Conservation (phyloP, 2,797 vertebrate genomes). For the Austrolebias charrua region DNA sequence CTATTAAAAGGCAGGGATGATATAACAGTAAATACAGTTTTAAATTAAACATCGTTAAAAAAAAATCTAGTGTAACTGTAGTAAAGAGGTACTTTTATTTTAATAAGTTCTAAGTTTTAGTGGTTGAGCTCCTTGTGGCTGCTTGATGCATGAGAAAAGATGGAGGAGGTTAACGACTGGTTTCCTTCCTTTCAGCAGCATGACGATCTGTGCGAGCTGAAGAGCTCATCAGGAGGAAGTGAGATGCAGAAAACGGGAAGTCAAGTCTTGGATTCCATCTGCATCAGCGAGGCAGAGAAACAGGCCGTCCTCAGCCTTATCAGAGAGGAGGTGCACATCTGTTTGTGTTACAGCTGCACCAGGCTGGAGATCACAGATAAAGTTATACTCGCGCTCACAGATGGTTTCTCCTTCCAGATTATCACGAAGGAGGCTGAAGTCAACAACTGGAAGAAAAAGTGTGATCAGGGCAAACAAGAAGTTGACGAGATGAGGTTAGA, state of each 20-base stretch:
- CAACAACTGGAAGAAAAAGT: constrained; percentile 91
- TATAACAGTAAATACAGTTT: neutral
- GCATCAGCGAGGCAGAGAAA: constrained; percentile 88
- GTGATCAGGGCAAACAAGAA: constrained; percentile 87
- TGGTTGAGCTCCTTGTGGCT: neutral
- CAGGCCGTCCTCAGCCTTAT: constrained; percentile 87
- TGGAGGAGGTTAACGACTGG: neutral
- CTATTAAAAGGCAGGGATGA: constrained; percentile 6
- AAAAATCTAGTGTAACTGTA: neutral
- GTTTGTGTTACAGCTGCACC: constrained; percentile 1
- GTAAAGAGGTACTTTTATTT: neutral
- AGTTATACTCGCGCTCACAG: constrained; percentile 24
- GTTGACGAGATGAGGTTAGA: constrained; percentile 94
- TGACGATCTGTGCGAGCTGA: constrained; percentile 61
- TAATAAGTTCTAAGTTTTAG: neutral
- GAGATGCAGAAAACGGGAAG: constrained; percentile 75
- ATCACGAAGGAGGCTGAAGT: constrained; percentile 93
- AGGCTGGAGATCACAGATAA: neutral
- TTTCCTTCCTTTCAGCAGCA: constrained; percentile 49
- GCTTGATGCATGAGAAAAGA: neutral
- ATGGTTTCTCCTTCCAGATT: constrained; percentile 78
- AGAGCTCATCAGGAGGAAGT: constrained; percentile 59
- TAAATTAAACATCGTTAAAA: constrained; percentile 1
- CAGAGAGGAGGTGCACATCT: constrained; percentile 85
- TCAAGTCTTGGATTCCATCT: constrained; percentile 84